Base-by-base conservation (phyloP, 2,888 invertebrate species). In the Bedellia somnulentella region DNA sequence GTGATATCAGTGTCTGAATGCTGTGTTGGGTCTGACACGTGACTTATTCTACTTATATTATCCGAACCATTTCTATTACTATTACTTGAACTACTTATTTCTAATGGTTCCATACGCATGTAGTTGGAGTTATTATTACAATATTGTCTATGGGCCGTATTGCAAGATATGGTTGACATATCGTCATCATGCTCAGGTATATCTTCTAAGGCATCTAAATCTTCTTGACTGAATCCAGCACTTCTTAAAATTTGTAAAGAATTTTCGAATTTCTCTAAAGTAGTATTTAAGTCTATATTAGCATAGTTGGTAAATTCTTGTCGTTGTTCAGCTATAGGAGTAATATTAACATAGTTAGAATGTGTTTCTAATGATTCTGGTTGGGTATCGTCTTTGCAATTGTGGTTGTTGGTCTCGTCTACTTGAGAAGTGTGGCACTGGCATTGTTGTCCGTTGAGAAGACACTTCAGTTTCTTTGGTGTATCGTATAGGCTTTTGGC, bases 261-360 rank as follows among this genome's bases (percentile, higher is more conserved):
- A 53, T 86, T 89, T 53, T 89, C 89, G 50, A 89, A 90, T 39
- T 87, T 80, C 44, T 86, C 85, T 32, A 89, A 59, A 0, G 88
- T 87, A 40, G 86, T 82, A 34, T 83, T 83, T 52, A 89, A 86
- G 49, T 89, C 86, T 59, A 89, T 78, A 49, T 87, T 86, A n/a
- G 82, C 85, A 51, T 86, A 86, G 47, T 85, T 84, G 14, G 66
- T 66, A 26, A 63, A 61, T 35, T 79, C 78, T 29, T 73, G 58
- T 35, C 56, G 57, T 47, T 61, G 50, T 29, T 34, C 9, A 34
- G 52, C 46, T 33, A 50, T 44, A 31, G 76, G 75, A 22, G 63
- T 61, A 24, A 78, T 61, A 48, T 79, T 79, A 18, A 78, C 78
- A 46, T 79, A 80, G 49, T 79, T 80, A 2, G 75, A 60, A 44